These are phyloP conservation scores for Takifugu bimaculatus DNA, from an alignment of 2,113 vertebrate genomes.

Conservation along the genomic window DNA sequence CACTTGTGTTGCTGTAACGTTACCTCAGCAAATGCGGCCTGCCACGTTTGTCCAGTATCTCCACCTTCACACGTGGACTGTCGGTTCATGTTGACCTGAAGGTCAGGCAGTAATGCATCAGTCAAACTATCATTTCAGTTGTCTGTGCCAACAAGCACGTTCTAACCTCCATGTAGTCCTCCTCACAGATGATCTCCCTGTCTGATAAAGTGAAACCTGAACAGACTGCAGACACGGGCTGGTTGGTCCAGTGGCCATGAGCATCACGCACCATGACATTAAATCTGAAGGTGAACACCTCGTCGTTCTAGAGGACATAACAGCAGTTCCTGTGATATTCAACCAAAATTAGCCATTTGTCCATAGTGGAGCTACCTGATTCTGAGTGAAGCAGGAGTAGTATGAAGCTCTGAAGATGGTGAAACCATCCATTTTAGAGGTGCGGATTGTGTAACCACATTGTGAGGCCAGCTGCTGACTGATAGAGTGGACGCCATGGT, in stretches of 20 bases:
- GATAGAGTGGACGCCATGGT: conserved; percentile 32
- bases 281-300: conserved; percentile 51
- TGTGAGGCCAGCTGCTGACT: conserved; percentile 8
- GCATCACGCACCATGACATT: conserved; percentile 35
- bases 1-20: neutral
- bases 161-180: conserved; percentile 64
- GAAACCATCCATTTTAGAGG: conserved; percentile 17
- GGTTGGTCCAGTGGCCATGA: conserved; percentile 7
- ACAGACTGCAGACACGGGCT: conserved; percentile 35
- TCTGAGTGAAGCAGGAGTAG: conserved; percentile 61
- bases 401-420: conserved; percentile 57
- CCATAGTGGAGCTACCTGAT: conserved; percentile 23
- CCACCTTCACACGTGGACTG: conserved; percentile 36
- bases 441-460: conserved; percentile 59
- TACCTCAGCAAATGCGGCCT: conserved; percentile 34
- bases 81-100: conserved; percentile 47
- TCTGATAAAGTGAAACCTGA: conserved; percentile 34
- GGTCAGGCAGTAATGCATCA: neutral
- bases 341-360: no score
- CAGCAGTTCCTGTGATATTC: neutral
- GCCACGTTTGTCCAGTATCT: conserved; percentile 8
- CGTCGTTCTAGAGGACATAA: conserved; percentile 36
- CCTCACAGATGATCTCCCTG: conserved; percentile 60
- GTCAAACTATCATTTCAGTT: neutral
- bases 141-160: neutral